phyloP scores from a whole-genome alignment of 1,140 invertebrate genomes.

The Anastrepha ludens region DNA sequence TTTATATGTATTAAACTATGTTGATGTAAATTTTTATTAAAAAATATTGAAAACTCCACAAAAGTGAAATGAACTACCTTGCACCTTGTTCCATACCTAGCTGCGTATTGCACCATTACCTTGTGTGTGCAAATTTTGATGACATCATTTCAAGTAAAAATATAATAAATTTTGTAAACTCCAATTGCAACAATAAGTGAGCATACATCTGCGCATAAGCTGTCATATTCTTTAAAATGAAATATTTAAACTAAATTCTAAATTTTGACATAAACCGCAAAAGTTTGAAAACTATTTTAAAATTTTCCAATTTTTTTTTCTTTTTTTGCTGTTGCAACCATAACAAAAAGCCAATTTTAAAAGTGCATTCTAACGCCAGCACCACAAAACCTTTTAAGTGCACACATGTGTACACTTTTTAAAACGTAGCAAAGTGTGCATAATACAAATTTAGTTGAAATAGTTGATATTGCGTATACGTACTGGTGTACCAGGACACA shows the following conservation, averaged over 20 bases:
- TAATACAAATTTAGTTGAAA: constrained; percentile 26
- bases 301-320: neutral
- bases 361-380: neutral
- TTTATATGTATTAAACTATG: too few species aligned
- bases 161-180: too few species aligned
- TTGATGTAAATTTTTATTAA: too few species aligned
- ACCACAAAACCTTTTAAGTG: constrained; percentile 7
- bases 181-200: too few species aligned
- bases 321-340: neutral
- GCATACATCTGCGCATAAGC: neutral
- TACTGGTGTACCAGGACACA: neutral
- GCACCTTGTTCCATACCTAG: too few species aligned
- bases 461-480: constrained; percentile 9
- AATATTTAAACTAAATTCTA: neutral
- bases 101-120: too few species aligned
- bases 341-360: neutral
- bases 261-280: constrained; percentile 27
- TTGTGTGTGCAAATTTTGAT: too few species aligned
- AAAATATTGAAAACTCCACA: too few species aligned
- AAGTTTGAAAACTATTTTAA: constrained; percentile 36
- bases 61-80: too few species aligned
- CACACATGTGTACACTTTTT: neutral
- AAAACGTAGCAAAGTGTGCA: neutral
- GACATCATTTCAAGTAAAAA: too few species aligned
- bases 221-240: neutral